Base-by-base conservation (phyloP, 2,888 invertebrate species). In the Tetrapedia diversipes region DNA sequence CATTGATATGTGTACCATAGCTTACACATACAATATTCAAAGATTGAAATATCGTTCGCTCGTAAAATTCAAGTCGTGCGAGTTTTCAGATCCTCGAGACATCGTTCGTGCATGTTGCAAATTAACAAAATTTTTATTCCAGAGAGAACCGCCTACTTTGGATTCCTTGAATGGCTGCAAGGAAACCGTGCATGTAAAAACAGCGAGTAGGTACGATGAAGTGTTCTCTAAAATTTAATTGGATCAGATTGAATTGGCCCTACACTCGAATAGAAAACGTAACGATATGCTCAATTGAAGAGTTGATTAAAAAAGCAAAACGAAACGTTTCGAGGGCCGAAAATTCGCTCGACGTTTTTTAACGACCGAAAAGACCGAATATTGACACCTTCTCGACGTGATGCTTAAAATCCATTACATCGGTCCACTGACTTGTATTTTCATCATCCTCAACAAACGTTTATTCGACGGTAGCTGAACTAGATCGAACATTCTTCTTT, bases 151-250 rank as follows among this genome's bases (percentile, higher is more conserved):
- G 91, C 92, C 92, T 91, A 91, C 82, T 83, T 86, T 92, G 93
- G 92, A 92, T 93, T 92, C 90, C 92, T 93, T 94, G 94, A 94
- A 94, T 94, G 94, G 94, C 94, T 94, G 94, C 94, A 94, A 93
- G 91, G 92, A 93, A 93, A 92, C 93, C 92, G 88, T 78, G 90
- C 91, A 85, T n/a, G 41, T 8, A 71, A 60, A 37, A 70, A 61
- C 78, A 64, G 87, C 92, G 89, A 89, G 89, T 91, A 91, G 92
- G 93, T 82, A 11, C 57, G 19, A 90, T 91, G 89, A 91, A 91
- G 88, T 64, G 88, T 87, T 89, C 88, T 85, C 83, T 60, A 8
- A 39, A 51, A 22, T 8, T 0, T 24, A 41, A 39, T 60, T n/a
- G 29, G 43, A 66, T 39, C 16, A 10, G 32, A 32, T 32, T 8